Evolutionary conservation across 2,113 vertebrate species (phyloP).

Genomic region (Aplodontia rufa): DNA sequence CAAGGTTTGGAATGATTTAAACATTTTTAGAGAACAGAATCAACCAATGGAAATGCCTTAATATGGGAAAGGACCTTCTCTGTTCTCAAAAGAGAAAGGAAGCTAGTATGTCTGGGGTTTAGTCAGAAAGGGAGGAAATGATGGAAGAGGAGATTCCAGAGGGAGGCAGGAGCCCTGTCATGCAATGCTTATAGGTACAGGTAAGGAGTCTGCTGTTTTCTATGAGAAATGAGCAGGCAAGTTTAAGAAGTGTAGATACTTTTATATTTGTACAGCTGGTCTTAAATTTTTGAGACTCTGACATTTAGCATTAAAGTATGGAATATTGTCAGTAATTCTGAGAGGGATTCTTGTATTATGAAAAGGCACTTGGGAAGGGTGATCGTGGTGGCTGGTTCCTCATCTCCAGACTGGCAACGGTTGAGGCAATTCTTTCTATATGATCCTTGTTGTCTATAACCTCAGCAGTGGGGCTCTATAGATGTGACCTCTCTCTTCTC

Average conservation of each 20-base stretch:
- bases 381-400: not conserved
- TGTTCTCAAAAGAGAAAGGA: not conserved
- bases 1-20: not conserved
- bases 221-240: not conserved
- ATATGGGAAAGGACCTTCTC: not conserved
- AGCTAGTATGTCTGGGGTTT: not conserved
- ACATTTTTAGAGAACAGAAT: not conserved
- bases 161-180: not conserved
- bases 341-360: not conserved
- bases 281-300: not conserved
- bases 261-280: not conserved
- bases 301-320: not conserved
- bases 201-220: not conserved
- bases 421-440: not conserved
- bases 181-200: not conserved
- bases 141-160: not conserved
- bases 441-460: not conserved
- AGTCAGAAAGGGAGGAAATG: not conserved
- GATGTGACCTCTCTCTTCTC: not conserved
- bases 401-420: not conserved
- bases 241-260: not conserved
- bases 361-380: not conserved
- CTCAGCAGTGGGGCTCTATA: fast-evolving
- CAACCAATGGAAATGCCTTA: not conserved
- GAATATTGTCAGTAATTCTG: not conserved